Percentiles rank a stretch among this genome's conserved stretches.
Conservation (phyloP, 2,797 vertebrate species). For the Paguma larvata region DNA sequence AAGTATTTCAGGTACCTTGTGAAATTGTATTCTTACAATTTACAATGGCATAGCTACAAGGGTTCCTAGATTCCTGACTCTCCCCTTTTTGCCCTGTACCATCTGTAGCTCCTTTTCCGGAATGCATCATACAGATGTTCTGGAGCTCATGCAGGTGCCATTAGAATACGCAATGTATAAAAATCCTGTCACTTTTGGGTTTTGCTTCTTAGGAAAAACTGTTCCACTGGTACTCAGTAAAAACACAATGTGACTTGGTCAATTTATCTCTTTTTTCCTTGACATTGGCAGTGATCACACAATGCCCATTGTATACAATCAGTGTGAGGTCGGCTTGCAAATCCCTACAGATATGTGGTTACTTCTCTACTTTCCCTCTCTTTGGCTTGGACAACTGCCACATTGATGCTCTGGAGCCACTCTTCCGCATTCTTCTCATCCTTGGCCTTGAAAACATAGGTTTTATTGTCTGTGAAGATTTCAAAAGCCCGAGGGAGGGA, state of each 20-base stretch:
- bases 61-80: background rate
- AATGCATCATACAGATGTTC: background rate
- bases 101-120: background rate
- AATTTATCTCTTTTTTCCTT: background rate
- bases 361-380: conserved; percentile 94
- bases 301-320: background rate
- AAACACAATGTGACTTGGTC: background rate
- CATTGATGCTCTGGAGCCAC: conserved; percentile 97
- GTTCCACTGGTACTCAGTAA: background rate
- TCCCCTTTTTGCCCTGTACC: background rate
- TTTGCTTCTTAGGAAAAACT: background rate
- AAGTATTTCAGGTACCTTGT: background rate
- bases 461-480: conserved; percentile 96
- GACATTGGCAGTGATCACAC: background rate
- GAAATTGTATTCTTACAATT: background rate
- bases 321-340: background rate
- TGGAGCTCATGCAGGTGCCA: background rate
- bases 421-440: conserved; percentile 95
- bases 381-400: conserved; percentile 95
- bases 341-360: conserved; percentile 94
- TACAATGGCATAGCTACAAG: background rate
- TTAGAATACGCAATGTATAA: background rate
- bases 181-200: background rate
- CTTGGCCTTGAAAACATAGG: conserved; percentile 96
- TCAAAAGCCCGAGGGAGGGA: conserved; percentile 96